A percentile compares a stretch with the other conserved stretches of the same genome.
These are phyloP conservation scores for Epiblema foenella DNA, from an alignment of 2,888 invertebrate species.

Conservation along the genomic window DNA sequence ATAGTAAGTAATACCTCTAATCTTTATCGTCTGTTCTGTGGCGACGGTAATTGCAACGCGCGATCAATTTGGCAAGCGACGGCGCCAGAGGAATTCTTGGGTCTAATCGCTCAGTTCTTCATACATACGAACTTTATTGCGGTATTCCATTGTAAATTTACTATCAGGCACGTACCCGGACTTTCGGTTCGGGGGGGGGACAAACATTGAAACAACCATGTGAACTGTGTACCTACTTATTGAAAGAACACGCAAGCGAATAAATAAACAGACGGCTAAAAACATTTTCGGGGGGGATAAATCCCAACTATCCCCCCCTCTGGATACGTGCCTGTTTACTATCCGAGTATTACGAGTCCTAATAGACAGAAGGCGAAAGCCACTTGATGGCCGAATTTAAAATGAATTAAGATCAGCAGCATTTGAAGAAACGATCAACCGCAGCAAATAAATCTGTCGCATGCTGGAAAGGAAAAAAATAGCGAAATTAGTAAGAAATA, in stretches of 20 bases:
- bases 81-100: conserved; percentile 28
- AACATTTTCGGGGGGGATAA: too few species aligned
- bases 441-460: neutral
- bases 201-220: too few species aligned
- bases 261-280: too few species aligned
- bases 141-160: neutral
- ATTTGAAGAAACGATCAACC: neutral
- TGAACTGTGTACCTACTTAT: too few species aligned
- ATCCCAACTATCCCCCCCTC: too few species aligned
- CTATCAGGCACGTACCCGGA: too few species aligned
- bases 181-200: too few species aligned
- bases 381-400: neutral
- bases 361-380: neutral
- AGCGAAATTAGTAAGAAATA: neutral
- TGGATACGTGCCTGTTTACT: too few species aligned
- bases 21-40: neutral
- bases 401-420: neutral
- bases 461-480: neutral
- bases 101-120: conserved; percentile 9
- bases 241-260: too few species aligned
- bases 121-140: neutral
- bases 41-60: conserved; percentile 10
- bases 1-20: neutral
- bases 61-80: conserved; percentile 27
- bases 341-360: neutral